These are phyloP conservation scores for Oncorhynchus kisutch DNA, from an alignment of 2,113 vertebrate genomes.

Conservation along the genomic window DNA sequence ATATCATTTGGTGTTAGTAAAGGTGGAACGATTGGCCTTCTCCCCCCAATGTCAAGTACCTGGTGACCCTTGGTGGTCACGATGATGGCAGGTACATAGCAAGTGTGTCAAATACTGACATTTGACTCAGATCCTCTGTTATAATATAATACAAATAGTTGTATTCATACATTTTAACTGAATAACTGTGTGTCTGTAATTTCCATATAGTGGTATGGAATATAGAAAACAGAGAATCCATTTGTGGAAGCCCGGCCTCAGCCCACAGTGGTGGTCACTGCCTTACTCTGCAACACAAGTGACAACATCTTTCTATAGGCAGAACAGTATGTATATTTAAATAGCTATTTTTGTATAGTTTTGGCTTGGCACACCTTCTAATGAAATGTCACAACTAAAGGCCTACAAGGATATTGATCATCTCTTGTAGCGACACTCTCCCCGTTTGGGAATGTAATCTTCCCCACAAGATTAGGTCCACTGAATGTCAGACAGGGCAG, in stretches of 20 bases:
- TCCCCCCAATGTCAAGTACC: no score
- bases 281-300: slow-evolving; percentile 60
- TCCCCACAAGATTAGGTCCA: slow-evolving; percentile 75
- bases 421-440: slow-evolving; percentile 76
- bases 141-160: no score
- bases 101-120: no score
- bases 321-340: slow-evolving; percentile 76
- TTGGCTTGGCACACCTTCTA: slow-evolving; percentile 73
- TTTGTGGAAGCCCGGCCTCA: slow-evolving; percentile 78
- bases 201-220: slow-evolving; percentile 80
- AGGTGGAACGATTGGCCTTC: no score
- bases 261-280: slow-evolving; percentile 70
- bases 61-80: no score
- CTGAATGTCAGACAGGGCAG: slow-evolving; percentile 76
- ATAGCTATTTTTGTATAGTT: not conserved
- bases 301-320: slow-evolving; percentile 84
- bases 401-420: not conserved
- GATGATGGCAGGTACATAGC: no score
- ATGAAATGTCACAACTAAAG: no score
- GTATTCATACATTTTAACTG: no score
- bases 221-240: slow-evolving; percentile 74
- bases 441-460: slow-evolving; percentile 85
- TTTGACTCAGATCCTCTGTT: no score
- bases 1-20: no score
- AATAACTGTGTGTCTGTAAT: no score